phyloP scores from a whole-genome alignment of 2,797 vertebrate genomes.

The Synaphobranchus kaupii region DNA sequence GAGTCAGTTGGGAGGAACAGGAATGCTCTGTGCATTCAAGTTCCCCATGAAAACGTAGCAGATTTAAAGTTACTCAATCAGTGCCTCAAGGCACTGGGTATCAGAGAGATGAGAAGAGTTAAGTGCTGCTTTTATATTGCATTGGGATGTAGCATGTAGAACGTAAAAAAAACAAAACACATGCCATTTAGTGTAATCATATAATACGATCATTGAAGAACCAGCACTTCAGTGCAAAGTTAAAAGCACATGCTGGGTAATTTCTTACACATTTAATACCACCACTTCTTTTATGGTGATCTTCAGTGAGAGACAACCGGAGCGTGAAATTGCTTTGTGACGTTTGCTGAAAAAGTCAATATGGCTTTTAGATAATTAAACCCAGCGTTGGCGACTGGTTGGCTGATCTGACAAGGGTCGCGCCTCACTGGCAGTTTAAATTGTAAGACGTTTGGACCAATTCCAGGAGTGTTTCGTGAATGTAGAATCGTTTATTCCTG shows the following conservation, averaged over 20 bases:
- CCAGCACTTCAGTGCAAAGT: slow-evolving; percentile 16
- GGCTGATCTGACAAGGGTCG: slow-evolving; percentile 40
- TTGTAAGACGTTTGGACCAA: slow-evolving; percentile 34
- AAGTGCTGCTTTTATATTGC: background rate
- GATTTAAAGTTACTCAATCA: background rate
- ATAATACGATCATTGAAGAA: slow-evolving; percentile 28
- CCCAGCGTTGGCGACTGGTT: slow-evolving; percentile 38
- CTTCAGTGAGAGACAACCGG: slow-evolving; percentile 43
- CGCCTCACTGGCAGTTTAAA: slow-evolving; percentile 43
- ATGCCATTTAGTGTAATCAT: background rate
- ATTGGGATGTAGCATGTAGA: background rate
- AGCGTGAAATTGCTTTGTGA: slow-evolving; percentile 66
- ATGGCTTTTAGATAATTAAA: slow-evolving; percentile 50
- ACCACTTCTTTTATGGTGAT: slow-evolving; percentile 29
- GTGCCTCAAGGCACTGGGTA: background rate
- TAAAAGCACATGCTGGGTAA: slow-evolving; percentile 11
- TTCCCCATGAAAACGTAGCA: background rate
- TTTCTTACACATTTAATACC: slow-evolving; percentile 45
- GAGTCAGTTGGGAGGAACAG: background rate
- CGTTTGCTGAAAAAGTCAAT: slow-evolving; percentile 62
- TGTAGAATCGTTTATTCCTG: slow-evolving; percentile 40
- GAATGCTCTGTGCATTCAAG: background rate
- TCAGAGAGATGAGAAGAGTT: slow-evolving; percentile 28
- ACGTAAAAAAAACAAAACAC: background rate
- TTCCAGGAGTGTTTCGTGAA: slow-evolving; percentile 35